These are phyloP conservation scores for Gonatopus flavifemur DNA, from an alignment of 1,140 invertebrate genomes.

Conservation along the genomic window DNA sequence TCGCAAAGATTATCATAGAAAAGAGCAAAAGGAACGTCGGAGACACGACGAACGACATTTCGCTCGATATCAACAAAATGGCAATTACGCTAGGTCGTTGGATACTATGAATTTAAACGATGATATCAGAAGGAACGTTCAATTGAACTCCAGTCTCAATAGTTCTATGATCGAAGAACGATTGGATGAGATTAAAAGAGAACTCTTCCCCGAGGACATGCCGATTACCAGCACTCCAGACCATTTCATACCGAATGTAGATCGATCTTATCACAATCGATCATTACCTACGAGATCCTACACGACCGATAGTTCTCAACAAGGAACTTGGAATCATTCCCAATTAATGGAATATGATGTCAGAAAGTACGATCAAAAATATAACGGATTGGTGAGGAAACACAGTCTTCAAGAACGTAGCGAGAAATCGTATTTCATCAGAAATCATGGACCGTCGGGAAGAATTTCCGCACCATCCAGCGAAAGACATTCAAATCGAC, in stretches of 20 bases:
- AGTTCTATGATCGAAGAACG: slow-evolving; percentile 46
- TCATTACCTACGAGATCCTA: slow-evolving; percentile 30
- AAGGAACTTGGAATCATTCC: slow-evolving; percentile 11
- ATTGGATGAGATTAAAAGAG: slow-evolving; percentile 48
- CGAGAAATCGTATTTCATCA: slow-evolving; percentile 35
- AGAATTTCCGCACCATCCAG: slow-evolving; percentile 48
- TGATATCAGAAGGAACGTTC: slow-evolving; percentile 51
- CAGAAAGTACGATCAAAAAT: slow-evolving; percentile 20
- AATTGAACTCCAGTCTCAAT: slow-evolving; percentile 46
- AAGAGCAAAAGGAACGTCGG: slow-evolving; percentile 43
- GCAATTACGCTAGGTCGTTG: slow-evolving; percentile 49
- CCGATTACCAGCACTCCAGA: slow-evolving; percentile 48
- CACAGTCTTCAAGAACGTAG: slow-evolving; percentile 48
- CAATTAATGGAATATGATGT: slow-evolving; percentile 15
- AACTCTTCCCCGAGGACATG: slow-evolving; percentile 43
- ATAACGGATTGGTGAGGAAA: slow-evolving; percentile 42
- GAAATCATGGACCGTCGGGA: slow-evolving; percentile 46
- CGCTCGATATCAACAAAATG: slow-evolving; percentile 49
- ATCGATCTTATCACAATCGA: slow-evolving; percentile 10
- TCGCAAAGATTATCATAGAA: slow-evolving; percentile 45
- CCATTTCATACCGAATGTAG: slow-evolving; percentile 36
- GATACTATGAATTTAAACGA: slow-evolving; percentile 53
- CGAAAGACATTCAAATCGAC: slow-evolving; percentile 41
- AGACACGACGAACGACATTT: slow-evolving; percentile 46
- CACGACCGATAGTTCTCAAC: slow-evolving; percentile 33